Evolutionary conservation across 2,113 vertebrate genomes (phyloP).

Genomic region (Sturnus vulgaris): DNA sequence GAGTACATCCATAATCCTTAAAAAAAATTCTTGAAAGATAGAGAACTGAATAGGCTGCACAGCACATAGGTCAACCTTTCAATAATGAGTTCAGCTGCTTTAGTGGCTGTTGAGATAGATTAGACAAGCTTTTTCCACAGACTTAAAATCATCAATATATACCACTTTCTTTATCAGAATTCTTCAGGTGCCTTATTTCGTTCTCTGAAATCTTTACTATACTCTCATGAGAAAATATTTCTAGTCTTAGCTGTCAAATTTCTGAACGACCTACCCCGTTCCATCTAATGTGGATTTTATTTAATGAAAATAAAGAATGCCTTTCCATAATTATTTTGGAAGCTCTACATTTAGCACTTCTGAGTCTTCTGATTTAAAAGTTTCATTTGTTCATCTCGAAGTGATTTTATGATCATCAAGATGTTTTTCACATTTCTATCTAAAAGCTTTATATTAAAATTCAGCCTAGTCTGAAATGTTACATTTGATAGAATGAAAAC

Average conservation of each 20-base stretch:
- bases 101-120: constrained; percentile 4
- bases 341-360: not conserved
- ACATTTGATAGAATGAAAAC: not conserved
- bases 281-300: not conserved
- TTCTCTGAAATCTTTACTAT: not conserved
- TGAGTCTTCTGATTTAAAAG: not conserved
- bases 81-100: not conserved
- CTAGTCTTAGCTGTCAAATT: not conserved
- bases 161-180: constrained; percentile 14
- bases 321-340: not conserved
- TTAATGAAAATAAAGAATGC: not conserved
- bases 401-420: not conserved
- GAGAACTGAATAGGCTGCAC: not conserved
- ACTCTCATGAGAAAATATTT: not conserved
- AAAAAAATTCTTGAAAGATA: not conserved
- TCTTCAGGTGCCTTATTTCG: not conserved
- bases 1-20: not conserved
- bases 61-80: not conserved
- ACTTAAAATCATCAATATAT: constrained; percentile 3
- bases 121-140: not conserved
- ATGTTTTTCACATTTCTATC: not conserved
- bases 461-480: not conserved
- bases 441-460: not conserved
- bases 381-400: not conserved
- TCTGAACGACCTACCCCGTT: not conserved